Base-by-base conservation (phyloP, 2,888 invertebrate genomes). In the Drosophila buzzatii region DNA sequence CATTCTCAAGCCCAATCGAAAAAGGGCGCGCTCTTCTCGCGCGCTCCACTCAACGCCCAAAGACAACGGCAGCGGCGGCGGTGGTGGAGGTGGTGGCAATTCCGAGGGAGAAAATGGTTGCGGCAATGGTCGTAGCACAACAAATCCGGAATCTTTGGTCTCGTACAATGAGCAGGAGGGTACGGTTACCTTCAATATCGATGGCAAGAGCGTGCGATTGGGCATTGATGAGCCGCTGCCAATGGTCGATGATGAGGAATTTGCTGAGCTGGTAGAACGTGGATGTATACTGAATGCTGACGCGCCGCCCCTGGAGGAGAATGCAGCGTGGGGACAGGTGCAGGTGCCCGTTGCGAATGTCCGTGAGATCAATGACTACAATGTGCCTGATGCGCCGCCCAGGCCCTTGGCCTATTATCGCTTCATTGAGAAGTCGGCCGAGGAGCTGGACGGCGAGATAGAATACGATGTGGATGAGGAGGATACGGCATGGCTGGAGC, bases 391-490 rank as follows among this genome's bases (percentile, higher is more conserved):
- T 93, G 97, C 97, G 0, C 97, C 98, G 53, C 94, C 96, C 0
- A 94, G 97, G 53, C 97, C 98, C 0, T 96, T 97, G 92, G 97
- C 98, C 0, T 98, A 98, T 91, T 98, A 98, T 63, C 95, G 98
- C 70, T 99, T 98, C 91, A 98, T 99, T 91, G 99, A 99, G 92
- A 97, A 98, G 90, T 97, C 98, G 10, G 96, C 96, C 0, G 99
- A 99, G 92, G 99, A 99, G 92, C 93, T 99, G 33, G 99, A 99
- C 91, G 98, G 98, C 67, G 97, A 96, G 89, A 95, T 96, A 9
- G 99, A 99, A 92, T 99, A 99, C 94, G 99, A 99, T 94, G 96
- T 99, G 82, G 99, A 99, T 92, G 99, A 99, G 92, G 99, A 99
- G 94, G 99, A 99, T 91, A 97, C 97, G 16, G 97, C 98, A 0